A percentile compares a stretch with the other conserved stretches of the same genome.
Conservation (phyloP, 2,888 invertebrate genomes). For the Spicauda simplicius region DNA sequence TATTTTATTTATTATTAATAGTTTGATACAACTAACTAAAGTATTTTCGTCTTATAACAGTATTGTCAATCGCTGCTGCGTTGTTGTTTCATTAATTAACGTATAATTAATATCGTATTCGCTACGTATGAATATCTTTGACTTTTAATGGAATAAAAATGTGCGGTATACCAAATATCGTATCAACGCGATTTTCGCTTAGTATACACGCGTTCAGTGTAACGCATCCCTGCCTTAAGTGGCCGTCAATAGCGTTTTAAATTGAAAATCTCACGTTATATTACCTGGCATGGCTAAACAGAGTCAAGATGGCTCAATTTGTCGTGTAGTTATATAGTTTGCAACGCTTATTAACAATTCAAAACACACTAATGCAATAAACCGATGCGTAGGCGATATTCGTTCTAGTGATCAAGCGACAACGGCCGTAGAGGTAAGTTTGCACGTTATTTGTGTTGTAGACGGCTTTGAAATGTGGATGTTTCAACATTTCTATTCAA, state of each 20-base stretch:
- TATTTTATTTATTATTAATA: too few species aligned
- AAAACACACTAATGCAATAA: constrained; percentile 43
- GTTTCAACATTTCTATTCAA: constrained; percentile 37
- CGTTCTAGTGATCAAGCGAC: constrained; percentile 40
- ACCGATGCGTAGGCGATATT: constrained; percentile 46
- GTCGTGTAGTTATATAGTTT: constrained; percentile 41
- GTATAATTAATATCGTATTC: too few species aligned
- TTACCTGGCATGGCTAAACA: constrained; percentile 36
- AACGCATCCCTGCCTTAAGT: constrained; percentile 18
- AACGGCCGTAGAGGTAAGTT: constrained; percentile 23
- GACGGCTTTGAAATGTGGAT: constrained; percentile 35
- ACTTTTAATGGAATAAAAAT: too few species aligned
- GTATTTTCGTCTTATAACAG: too few species aligned
- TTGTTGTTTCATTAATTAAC: too few species aligned
- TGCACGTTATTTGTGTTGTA: constrained; percentile 36
- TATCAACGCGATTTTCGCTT: not conserved
- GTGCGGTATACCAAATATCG: too few species aligned
- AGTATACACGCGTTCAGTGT: constrained; percentile 6
- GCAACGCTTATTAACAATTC: constrained; percentile 42
- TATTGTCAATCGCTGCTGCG: too few species aligned
- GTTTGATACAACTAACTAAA: too few species aligned
- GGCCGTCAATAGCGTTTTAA: constrained; percentile 36
- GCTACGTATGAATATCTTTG: too few species aligned
- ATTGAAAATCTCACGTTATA: constrained; percentile 37
- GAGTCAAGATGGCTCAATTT: constrained; percentile 42